Percentiles rank a stretch among this genome's conserved stretches.
Conservation (phyloP, 2,797 vertebrate species). For the Luscinia megarhynchos region DNA sequence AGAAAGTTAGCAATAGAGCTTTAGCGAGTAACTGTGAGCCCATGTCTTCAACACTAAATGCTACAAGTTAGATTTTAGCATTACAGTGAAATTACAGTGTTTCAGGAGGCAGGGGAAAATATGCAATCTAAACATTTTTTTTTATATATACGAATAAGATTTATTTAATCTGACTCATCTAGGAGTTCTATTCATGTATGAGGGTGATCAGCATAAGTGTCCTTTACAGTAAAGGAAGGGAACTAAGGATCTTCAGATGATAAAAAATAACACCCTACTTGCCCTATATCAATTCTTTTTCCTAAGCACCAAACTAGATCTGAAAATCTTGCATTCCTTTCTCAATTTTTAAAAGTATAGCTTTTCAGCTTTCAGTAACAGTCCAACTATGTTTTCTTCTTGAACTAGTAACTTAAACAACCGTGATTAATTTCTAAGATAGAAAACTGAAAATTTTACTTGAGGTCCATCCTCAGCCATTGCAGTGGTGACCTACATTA, state of each 20-base stretch:
- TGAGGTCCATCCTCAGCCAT: not conserved
- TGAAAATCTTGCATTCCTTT: not conserved
- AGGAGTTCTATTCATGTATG: not conserved
- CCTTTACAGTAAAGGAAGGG: not conserved
- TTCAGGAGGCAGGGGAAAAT: not conserved
- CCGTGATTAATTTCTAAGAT: not conserved
- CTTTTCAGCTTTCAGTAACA: not conserved
- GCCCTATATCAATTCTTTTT: not conserved
- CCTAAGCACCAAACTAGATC: not conserved
- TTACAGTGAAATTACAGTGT: not conserved
- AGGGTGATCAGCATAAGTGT: not conserved
- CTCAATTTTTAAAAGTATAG: not conserved
- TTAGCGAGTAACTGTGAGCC: rapidly evolving
- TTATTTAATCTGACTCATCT: not conserved
- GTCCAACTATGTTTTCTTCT: not conserved
- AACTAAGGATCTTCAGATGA: not conserved
- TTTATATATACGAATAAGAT: not conserved
- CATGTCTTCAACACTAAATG: not conserved
- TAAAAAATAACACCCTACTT: not conserved
- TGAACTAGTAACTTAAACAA: not conserved
- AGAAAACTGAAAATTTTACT: not conserved
- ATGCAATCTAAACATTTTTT: not conserved
- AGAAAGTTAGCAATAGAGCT: not conserved
- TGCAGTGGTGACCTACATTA: not conserved
- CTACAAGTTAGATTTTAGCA: not conserved